These are phyloP conservation scores for Adelosebastes latens DNA, from an alignment of 2,797 vertebrate genomes.

Conservation along the genomic window DNA sequence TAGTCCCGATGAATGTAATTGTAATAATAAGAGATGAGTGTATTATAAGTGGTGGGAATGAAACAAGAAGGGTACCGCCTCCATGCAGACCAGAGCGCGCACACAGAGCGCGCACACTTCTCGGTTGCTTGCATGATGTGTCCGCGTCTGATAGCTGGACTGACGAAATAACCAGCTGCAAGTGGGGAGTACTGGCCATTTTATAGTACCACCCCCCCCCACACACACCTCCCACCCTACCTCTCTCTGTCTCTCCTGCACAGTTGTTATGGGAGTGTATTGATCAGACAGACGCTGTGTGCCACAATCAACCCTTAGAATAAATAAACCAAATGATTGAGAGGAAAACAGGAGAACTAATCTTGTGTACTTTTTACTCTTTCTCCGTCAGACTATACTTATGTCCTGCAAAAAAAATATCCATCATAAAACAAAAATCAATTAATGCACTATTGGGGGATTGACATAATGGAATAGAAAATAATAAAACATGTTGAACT, in stretches of 20 bases:
- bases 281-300: constrained; percentile 4
- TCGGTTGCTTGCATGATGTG: constrained; percentile 11
- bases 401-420: background rate
- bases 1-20: constrained; percentile 39
- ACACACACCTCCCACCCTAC: background rate
- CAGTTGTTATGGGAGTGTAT: background rate
- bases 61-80: constrained; percentile 68
- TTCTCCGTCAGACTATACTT: background rate
- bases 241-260: background rate
- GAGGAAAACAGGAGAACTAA: background rate
- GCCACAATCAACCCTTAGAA: constrained; percentile 1
- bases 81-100: constrained; percentile 71
- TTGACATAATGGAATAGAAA: background rate
- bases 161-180: constrained; percentile 50
- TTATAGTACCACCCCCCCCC: constrained; percentile 5
- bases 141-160: constrained; percentile 37
- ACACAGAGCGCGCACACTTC: constrained; percentile 44
- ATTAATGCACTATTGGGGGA: fast-evolving
- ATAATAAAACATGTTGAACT: background rate
- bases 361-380: background rate
- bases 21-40: constrained; percentile 40
- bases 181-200: constrained; percentile 30
- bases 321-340: background rate
- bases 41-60: constrained; percentile 44
- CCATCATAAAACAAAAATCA: background rate